Base-by-base conservation (phyloP, 2,888 invertebrate genomes). In the Volucella zonaria region DNA sequence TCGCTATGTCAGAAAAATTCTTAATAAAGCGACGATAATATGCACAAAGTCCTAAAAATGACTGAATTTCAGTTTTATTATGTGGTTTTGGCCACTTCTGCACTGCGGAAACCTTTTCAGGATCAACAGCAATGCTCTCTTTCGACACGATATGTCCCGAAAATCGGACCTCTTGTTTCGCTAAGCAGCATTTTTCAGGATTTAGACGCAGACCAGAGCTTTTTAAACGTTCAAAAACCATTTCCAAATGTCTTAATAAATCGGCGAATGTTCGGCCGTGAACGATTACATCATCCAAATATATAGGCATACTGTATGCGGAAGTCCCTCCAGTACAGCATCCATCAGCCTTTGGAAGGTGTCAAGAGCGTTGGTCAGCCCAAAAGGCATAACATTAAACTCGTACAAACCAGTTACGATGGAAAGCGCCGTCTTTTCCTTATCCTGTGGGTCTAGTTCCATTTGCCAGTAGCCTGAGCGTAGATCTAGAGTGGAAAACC, bases 51-150 rank as follows among this genome's bases (percentile, higher is more conserved):
- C 71, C 71, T 18, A 71, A 43, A 52, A 61, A 42, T 11, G 45
- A 42, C 11, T 40, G 64, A 45, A 74, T 8, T 49, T 74, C 61
- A 2, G n/a, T 23, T 23, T 61, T 71, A 4, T 8, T 59, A 3
- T 38, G 49, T 9, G 71, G 71, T 52, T 9, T 23, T 2, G 49
- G 38, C 67, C 54, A 70, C 8, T 51, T 40, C n/a, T 58, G 10
- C 43, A 74, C 14, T n/a, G 64, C 64, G 3, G 74, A 64, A 8
- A 64, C 31, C 40, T 64, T 62, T 23, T 64, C 52, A 2, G 56
- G n/a, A 38, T 74, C 47, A 6, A 47, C 49, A 8, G 64, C 18
- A 18, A 58, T 54, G n/a, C 61, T 64, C 45, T 14, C 15, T 12
- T 9, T 42, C 11, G 64, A 49, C 1, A 74, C 40, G n/a, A 66